These are phyloP conservation scores for Eptesicus fuscus DNA, from an alignment of 2,113 vertebrate species.

Conservation along the genomic window DNA sequence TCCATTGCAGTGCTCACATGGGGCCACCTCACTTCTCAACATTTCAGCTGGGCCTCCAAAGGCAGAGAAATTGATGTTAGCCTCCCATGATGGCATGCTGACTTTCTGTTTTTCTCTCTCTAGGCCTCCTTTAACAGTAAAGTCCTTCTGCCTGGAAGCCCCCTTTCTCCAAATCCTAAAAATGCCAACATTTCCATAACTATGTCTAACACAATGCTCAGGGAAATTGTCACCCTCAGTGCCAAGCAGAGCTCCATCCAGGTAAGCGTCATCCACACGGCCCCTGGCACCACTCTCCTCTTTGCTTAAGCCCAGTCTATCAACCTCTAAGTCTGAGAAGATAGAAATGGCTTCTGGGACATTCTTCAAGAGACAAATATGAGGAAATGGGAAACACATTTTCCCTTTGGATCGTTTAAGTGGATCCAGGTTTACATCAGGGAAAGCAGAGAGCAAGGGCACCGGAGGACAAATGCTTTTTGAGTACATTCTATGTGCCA, in stretches of 20 bases:
- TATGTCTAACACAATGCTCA: not conserved
- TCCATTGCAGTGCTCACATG: not conserved
- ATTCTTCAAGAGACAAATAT: not conserved
- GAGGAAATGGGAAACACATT: not conserved
- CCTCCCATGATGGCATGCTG: not conserved
- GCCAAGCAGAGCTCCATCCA: not conserved
- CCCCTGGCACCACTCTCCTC: not conserved
- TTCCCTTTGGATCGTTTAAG: not conserved
- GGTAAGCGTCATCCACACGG: not conserved
- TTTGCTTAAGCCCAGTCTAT: not conserved
- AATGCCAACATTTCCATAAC: not conserved
- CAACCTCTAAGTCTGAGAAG: not conserved
- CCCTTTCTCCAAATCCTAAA: not conserved
- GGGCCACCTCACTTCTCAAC: not conserved
- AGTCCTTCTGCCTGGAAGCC: not conserved
- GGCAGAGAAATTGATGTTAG: no score
- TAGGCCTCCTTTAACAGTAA: not conserved
- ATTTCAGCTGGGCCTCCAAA: not conserved
- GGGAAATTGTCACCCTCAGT: not conserved
- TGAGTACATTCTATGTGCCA: not conserved
- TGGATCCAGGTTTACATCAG: not conserved
- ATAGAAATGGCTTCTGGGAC: not conserved
- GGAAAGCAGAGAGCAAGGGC: not conserved
- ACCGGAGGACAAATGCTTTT: not conserved
- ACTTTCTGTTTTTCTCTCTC: slow-evolving; percentile 10